phyloP scores from a whole-genome alignment of 2,888 invertebrate species.

The Drosophila anomalipes region DNA sequence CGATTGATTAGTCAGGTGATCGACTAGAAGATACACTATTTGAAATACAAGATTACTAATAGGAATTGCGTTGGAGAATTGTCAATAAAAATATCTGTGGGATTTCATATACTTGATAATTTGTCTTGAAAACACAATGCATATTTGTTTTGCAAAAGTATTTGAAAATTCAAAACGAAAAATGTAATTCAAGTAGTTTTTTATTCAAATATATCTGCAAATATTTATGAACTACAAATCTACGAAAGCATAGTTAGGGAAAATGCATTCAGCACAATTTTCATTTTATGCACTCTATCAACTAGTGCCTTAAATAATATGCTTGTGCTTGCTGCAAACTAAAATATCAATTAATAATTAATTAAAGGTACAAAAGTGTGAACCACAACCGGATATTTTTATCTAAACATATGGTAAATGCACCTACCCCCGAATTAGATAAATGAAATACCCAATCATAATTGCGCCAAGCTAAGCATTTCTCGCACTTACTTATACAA shows the following conservation, averaged over 20 bases:
- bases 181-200: background rate
- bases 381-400: background rate
- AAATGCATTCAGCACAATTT: background rate
- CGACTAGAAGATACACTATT: background rate
- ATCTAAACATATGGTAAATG: background rate
- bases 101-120: no score
- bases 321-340: background rate
- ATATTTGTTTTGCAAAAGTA: background rate
- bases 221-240: background rate
- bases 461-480: background rate
- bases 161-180: background rate
- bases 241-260: background rate
- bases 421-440: background rate
- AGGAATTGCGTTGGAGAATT: background rate
- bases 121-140: no score
- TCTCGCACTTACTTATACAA: slow-evolving; percentile 48
- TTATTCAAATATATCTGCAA: background rate
- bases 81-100: background rate
- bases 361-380: background rate
- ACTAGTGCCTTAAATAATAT: background rate
- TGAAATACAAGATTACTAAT: background rate
- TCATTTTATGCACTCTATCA: background rate
- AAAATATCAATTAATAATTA: background rate
- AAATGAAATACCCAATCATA: background rate
- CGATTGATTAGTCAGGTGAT: background rate